Percentiles rank a stretch among this genome's conserved stretches.
phyloP scores from a whole-genome alignment of 2,888 invertebrate species.

The Nineta flava region DNA sequence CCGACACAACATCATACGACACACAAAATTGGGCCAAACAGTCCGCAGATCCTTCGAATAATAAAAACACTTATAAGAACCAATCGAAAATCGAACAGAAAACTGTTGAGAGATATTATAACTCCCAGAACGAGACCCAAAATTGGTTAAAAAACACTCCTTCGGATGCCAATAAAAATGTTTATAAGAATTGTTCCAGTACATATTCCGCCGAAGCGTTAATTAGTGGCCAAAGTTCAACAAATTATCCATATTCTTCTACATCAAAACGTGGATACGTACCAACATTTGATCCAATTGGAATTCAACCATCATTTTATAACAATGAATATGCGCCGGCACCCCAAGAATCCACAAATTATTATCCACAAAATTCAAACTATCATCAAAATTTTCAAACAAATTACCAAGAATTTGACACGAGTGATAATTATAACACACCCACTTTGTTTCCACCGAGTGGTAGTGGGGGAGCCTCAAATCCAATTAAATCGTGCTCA shows the following conservation, averaged over 20 bases:
- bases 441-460: background rate
- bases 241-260: background rate
- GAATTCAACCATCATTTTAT: background rate
- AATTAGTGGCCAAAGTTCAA: constrained; percentile 21
- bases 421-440: constrained; percentile 1
- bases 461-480: background rate
- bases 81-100: too few species aligned
- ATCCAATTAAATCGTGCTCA: background rate
- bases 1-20: too few species aligned
- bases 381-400: constrained; percentile 1
- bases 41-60: too few species aligned
- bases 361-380: constrained; percentile 4
- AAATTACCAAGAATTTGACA: constrained; percentile 3
- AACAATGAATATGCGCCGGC: background rate
- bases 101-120: too few species aligned
- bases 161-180: background rate
- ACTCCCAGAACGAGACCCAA: too few species aligned
- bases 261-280: background rate
- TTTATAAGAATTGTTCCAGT: constrained; percentile 14
- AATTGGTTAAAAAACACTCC: too few species aligned
- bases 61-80: too few species aligned
- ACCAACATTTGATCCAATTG: background rate
- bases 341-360: background rate
- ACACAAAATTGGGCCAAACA: too few species aligned
- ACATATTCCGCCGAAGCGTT: constrained; percentile 28